Evolutionary conservation across 2,888 invertebrate genomes (phyloP).

Genomic region (Caenorhabditis sp.): DNA sequence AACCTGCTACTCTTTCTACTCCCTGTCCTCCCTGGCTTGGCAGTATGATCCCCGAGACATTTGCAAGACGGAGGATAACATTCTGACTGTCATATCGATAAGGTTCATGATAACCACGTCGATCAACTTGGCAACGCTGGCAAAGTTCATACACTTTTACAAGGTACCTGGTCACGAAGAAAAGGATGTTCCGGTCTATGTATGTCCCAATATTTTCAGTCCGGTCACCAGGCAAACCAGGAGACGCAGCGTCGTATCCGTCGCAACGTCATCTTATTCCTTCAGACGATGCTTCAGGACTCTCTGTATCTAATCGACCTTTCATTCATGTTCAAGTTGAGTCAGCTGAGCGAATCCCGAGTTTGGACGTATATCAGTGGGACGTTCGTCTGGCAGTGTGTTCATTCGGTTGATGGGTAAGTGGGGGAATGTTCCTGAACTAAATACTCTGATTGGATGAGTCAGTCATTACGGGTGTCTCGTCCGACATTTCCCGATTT

Average conservation of each 20-base stretch:
- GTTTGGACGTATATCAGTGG: constrained; percentile 48
- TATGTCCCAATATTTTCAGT: constrained; percentile 26
- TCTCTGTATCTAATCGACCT: constrained; percentile 49
- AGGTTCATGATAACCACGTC: constrained; percentile 18
- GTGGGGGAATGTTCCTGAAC: constrained; percentile 1
- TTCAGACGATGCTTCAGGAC: constrained; percentile 51
- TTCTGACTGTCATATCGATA: constrained; percentile 17
- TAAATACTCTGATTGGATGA: too few relatives aligned
- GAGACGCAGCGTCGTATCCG: constrained; percentile 27
- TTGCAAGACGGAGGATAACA: constrained; percentile 29
- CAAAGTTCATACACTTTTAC: constrained; percentile 34
- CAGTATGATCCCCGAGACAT: background rate
- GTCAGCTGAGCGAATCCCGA: constrained; percentile 21
- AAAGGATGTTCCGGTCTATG: too few relatives aligned
- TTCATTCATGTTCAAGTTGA: constrained; percentile 38
- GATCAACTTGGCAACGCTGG: constrained; percentile 27
- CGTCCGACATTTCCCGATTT: too few relatives aligned
- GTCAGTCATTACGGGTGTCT: too few relatives aligned
- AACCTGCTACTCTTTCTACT: constrained; percentile 9
- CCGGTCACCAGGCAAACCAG: background rate
- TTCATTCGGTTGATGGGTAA: constrained; percentile 50
- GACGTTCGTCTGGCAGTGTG: constrained; percentile 42
- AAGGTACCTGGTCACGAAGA: constrained; percentile 19
- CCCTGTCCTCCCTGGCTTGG: background rate
- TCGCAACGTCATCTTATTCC: constrained; percentile 36